Evolutionary conservation across 2,888 invertebrate species (phyloP), one percentile per base, ranked within the genome.

Genomic region (Panopea generosa): DNA sequence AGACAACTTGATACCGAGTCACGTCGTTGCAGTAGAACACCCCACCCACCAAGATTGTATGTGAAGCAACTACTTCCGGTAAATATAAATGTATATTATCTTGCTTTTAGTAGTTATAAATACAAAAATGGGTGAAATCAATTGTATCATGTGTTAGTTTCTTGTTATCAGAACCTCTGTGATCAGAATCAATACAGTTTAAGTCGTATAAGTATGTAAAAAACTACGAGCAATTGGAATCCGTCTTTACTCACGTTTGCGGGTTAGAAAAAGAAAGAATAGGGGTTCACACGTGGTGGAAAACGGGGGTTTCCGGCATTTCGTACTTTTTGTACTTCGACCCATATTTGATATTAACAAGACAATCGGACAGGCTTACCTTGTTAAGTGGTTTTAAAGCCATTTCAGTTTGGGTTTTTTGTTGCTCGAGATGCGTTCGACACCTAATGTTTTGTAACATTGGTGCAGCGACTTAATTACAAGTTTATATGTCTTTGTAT

Each of bases 221-320:
- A 18, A 20, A 9, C 6, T 18, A 45, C 16, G 16, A 45, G 45
- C 45, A 45, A 16, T 9, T 4, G 3, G 4, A 6, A 6, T 18
- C 16, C 16, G 45, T 45, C 49, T n/a, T 14, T 45, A 75, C 79
- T 79, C 79, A 79, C 79, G 75, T 79, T 79, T 75, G 61, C 71
- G 60, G 72, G 61, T 62, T 65, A n/a, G 63, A 71, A 79, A 79
- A 72, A 72, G 68, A 61, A 29, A 43, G 59, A 63, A 50, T 38
- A 33, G 72, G 79, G 79, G 75, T 50, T 61, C 50, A 65, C 79
- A 68, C 33, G 38, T 60, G 47, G 24, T 6, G 38, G 27, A 22
- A 49, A 49, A 70, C 9, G 66, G 45, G 18, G 9, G 2, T 40
- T 22, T 20, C 7, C 2, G 16, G 18, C 16, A 20, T 16, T 20